Evolutionary conservation across 1,140 invertebrate species (phyloP).

Genomic region (Dryas iulia): DNA sequence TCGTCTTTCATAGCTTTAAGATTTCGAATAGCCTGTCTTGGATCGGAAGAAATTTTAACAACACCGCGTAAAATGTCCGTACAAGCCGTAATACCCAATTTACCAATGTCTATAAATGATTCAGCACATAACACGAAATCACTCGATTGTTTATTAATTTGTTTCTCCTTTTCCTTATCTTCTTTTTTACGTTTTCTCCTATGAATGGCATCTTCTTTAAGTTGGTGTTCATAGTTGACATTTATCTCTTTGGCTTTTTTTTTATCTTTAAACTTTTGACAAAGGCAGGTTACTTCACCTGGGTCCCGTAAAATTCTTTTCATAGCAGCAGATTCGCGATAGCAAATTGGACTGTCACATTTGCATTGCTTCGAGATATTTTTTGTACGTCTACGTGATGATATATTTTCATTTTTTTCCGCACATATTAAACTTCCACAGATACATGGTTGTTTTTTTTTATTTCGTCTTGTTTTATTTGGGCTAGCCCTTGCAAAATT

Average conservation of each 20-base stretch:
- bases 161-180: conserved; percentile 28
- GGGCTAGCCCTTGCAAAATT: conserved; percentile 9
- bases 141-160: conserved; percentile 29
- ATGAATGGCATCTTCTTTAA: conserved; percentile 24
- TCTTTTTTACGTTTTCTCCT: conserved; percentile 23
- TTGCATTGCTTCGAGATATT: conserved; percentile 22
- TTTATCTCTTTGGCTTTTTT: conserved; percentile 19
- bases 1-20: conserved; percentile 25
- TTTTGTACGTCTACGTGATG: not conserved
- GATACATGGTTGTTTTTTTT: conserved; percentile 17
- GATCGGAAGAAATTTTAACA: conserved; percentile 30
- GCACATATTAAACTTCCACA: conserved; percentile 34
- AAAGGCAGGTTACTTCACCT: not conserved
- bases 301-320: not conserved
- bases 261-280: conserved; percentile 12
- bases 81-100: conserved; percentile 32
- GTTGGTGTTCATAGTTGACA: conserved; percentile 15
- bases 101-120: conserved; percentile 40
- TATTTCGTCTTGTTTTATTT: conserved; percentile 1
- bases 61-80: conserved; percentile 22
- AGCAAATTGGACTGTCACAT: conserved; percentile 33
- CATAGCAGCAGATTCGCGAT: conserved; percentile 29
- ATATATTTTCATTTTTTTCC: conserved; percentile 16
- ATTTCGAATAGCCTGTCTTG: conserved; percentile 27
- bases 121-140: conserved; percentile 37